A percentile compares a stretch with the other conserved stretches of the same genome.
Evolutionary conservation across 2,888 invertebrate species (phyloP).

Genomic region (Drosophila nigritarsus): DNA sequence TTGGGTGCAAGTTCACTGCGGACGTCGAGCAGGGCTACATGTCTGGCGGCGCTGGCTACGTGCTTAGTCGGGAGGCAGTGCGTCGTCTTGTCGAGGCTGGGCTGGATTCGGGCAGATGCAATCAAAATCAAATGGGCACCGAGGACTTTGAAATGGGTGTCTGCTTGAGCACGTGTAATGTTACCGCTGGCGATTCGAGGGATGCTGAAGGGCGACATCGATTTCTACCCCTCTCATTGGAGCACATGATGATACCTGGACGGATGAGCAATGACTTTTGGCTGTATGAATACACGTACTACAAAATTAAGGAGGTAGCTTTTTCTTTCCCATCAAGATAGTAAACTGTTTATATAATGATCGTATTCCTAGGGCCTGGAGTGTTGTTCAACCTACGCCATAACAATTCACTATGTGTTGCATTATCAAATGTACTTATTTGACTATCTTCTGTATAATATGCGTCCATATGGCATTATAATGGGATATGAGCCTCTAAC

Average conservation of each 20-base stretch:
- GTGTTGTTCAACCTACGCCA: constrained; percentile 64
- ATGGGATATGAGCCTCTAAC: constrained; percentile 7
- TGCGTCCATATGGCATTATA: constrained; percentile 54
- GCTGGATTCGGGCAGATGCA: constrained; percentile 85
- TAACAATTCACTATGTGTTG: constrained; percentile 52
- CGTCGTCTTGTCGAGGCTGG: constrained; percentile 88
- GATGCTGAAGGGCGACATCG: constrained; percentile 93
- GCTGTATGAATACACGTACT: constrained; percentile 97
- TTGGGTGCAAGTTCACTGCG: constrained; percentile 91
- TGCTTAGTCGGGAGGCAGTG: constrained; percentile 93
- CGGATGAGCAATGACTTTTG: constrained; percentile 92
- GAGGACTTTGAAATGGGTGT: constrained; percentile 87
- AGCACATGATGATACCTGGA: constrained; percentile 95
- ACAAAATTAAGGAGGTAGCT: constrained; percentile 90
- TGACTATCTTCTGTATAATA: constrained; percentile 51
- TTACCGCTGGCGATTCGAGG: constrained; percentile 94
- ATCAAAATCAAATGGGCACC: constrained; percentile 84
- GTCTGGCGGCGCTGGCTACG: constrained; percentile 97
- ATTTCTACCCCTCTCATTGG: constrained; percentile 97
- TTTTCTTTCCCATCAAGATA: background rate
- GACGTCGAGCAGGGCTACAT: constrained; percentile 89
- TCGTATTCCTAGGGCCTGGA: constrained; percentile 36
- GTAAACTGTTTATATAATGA: background rate
- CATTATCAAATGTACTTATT: constrained; percentile 56
- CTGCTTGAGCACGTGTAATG: constrained; percentile 92